These are phyloP conservation scores for Lymantria monacha DNA, from an alignment of 2,888 invertebrate species.

Conservation along the genomic window DNA sequence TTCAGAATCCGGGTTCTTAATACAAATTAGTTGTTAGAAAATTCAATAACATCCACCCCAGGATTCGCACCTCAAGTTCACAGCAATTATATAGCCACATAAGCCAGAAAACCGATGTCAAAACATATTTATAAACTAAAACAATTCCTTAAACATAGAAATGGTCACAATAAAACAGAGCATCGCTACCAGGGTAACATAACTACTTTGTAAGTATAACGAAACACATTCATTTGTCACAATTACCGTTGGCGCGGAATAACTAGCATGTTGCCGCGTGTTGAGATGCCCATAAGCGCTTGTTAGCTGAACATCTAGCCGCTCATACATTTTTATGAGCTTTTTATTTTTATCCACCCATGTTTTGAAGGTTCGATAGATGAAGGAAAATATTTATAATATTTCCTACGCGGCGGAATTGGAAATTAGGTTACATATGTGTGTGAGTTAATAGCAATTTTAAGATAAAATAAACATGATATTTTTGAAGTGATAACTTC, in stretches of 20 bases:
- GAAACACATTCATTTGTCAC: conserved; percentile 71
- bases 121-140: background rate
- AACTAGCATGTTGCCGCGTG: conserved; percentile 55
- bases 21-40: too few relatives aligned
- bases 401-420: background rate
- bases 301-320: conserved; percentile 66
- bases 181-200: conserved; percentile 10
- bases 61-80: too few relatives aligned
- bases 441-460: too few relatives aligned
- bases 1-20: too few relatives aligned
- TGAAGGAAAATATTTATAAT: background rate
- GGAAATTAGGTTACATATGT: background rate
- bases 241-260: conserved; percentile 78
- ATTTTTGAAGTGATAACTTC: too few relatives aligned
- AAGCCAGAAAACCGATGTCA: too few relatives aligned
- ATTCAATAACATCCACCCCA: too few relatives aligned
- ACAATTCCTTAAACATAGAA: background rate
- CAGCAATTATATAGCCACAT: too few relatives aligned
- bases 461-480: too few relatives aligned
- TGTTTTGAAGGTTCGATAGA: conserved; percentile 48
- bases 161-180: background rate
- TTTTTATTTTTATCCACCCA: conserved; percentile 71
- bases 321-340: conserved; percentile 80
- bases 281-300: conserved; percentile 39
- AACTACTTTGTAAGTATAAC: conserved; percentile 46